These are phyloP conservation scores for Chromis chromis DNA, from an alignment of 2,797 vertebrate genomes.

Conservation along the genomic window DNA sequence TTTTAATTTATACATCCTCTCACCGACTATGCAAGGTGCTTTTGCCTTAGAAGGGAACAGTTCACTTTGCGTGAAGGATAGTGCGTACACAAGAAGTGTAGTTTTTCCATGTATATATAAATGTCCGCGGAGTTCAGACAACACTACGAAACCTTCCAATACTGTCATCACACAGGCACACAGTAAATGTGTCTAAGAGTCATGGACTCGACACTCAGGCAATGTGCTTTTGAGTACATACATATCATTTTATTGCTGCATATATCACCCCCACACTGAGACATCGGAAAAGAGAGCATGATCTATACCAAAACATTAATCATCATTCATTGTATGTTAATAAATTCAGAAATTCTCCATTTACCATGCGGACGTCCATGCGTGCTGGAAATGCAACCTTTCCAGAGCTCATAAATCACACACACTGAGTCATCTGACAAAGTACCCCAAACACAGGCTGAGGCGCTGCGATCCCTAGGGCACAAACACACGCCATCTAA, in stretches of 20 bases:
- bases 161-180: constrained; percentile 59
- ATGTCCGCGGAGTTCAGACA: constrained; percentile 61
- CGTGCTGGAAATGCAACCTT: constrained; percentile 89
- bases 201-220: constrained; percentile 71
- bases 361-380: constrained; percentile 88
- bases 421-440: constrained; percentile 88
- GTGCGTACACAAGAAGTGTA: constrained; percentile 63
- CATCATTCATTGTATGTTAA: constrained; percentile 93
- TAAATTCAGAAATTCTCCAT: constrained; percentile 92
- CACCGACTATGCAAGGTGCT: constrained; percentile 80
- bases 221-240: constrained; percentile 83
- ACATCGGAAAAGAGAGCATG: constrained; percentile 87
- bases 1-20: constrained; percentile 85
- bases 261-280: constrained; percentile 86
- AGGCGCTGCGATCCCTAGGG: constrained; percentile 84
- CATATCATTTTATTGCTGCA: constrained; percentile 87
- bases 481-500: constrained; percentile 87
- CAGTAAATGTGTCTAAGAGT: constrained; percentile 68
- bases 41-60: constrained; percentile 61
- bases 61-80: constrained; percentile 76
- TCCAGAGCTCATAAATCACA: constrained; percentile 89
- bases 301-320: constrained; percentile 90
- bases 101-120: constrained; percentile 50
- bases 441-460: constrained; percentile 87
- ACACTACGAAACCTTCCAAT: constrained; percentile 47